Base-by-base conservation (phyloP, 1,140 invertebrate genomes). In the Halyomorpha halys region DNA sequence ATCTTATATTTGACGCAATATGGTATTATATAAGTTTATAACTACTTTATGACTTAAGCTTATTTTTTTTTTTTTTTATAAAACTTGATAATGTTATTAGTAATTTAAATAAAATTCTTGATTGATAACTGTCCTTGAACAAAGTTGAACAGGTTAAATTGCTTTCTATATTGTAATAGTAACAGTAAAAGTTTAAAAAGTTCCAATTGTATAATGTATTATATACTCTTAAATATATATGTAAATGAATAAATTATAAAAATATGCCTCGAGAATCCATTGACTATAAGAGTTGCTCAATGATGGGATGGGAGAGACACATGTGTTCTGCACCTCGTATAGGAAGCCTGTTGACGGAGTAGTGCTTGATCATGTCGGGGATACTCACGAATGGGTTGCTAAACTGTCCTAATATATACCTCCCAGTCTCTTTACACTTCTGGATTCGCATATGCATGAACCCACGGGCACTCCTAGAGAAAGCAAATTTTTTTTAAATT, bases 401-500 rank as follows among this genome's bases (percentile, higher is more conserved):
- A 72, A 92, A 93, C 71, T 94, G 90, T 16, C 92, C 92, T 66
- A 97, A 75, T 44, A 94, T 91, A 72, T 86, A 95, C 59, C 85
- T 81, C 30, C 83, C 83, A 30, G 81, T 79, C 47, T 86, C 85
- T 14, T 78, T 82, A 65, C 83, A 81, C 70, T 83, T 83, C 71
- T 90, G 89, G 51, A 96, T 95, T 62, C 90, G 82, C 86, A 96
- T 93, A 72, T 97, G 94, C 89, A 97, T 95, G 71, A 92, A 95
- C 18, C 93, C 92, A 74, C 89, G 82, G 27, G 90, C 88, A 73
- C 91, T 92, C 74, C 92, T 95, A 76, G 2, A 82, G 8, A 3
- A 30, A 30, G 27, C n/a, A n/a, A n/a, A n/a, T n/a, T n/a, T n/a
- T n/a, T n/a, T n/a, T n/a, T n/a, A n/a, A n/a, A n/a, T n/a, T n/a